Conservation (phyloP, 2,888 invertebrate species). For the Tuta absoluta region DNA sequence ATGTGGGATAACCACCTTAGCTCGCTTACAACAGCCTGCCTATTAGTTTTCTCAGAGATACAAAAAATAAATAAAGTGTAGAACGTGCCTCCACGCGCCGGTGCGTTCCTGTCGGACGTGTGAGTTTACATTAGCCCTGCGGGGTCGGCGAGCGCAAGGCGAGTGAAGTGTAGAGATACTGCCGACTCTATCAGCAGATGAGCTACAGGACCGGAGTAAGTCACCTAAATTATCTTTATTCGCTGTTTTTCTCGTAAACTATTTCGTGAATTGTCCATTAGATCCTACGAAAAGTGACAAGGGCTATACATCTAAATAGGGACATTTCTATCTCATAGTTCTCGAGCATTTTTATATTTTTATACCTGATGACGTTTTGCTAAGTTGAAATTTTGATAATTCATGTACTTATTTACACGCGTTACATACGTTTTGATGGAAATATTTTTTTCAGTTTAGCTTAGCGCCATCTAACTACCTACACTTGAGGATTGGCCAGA, state of each 20-base stretch:
- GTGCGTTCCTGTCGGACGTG: conserved; percentile 11
- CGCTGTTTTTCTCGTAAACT: no score
- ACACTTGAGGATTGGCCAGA: no score
- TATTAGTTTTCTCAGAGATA: conserved; percentile 1
- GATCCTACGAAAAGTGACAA: background rate
- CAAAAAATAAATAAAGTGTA: background rate
- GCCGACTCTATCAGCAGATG: conserved; percentile 10
- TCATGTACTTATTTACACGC: no score
- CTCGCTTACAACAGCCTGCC: background rate
- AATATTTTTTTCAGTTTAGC: no score
- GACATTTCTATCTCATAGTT: no score
- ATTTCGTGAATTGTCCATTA: no score
- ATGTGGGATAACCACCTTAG: background rate
- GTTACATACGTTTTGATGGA: no score
- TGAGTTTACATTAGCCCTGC: conserved; percentile 26
- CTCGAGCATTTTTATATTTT: no score
- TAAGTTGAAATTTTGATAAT: no score
- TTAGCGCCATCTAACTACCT: no score
- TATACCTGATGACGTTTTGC: no score
- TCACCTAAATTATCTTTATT: background rate
- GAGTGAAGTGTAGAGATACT: conserved; percentile 2
- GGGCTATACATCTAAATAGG: no score
- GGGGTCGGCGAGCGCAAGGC: conserved; percentile 30
- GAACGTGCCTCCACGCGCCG: background rate
- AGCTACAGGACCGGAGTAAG: background rate